Evolutionary conservation across 2,888 invertebrate genomes (phyloP).

Genomic region (Achlya flavicornis): DNA sequence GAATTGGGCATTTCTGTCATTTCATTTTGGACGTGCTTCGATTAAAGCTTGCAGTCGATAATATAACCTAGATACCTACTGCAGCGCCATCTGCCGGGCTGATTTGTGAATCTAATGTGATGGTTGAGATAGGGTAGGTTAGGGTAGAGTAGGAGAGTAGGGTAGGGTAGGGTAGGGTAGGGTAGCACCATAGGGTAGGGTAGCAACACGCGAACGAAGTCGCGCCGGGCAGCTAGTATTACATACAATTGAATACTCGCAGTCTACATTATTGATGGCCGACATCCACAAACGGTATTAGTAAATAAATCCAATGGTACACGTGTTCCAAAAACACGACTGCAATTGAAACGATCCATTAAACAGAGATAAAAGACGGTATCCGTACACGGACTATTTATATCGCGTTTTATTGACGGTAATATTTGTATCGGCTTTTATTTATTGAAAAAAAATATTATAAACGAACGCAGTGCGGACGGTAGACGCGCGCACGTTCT

Average conservation of each 20-base stretch:
- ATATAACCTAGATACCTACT: too few species aligned
- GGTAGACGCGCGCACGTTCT: constrained; percentile 68
- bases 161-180: too few species aligned
- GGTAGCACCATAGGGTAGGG: too few species aligned
- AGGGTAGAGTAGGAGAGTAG: too few species aligned
- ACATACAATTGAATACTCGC: constrained; percentile 1
- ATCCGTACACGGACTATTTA: constrained; percentile 47
- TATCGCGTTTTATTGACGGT: constrained; percentile 68
- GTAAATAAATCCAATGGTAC: constrained; percentile 37
- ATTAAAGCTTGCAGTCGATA: too few species aligned
- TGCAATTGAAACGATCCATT: constrained; percentile 50
- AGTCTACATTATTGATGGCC: constrained; percentile 22
- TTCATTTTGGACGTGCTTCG: too few species aligned
- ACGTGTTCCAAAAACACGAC: constrained; percentile 30
- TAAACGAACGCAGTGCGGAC: constrained; percentile 60
- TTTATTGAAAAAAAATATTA: constrained; percentile 56
- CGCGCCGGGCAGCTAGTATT: too few species aligned
- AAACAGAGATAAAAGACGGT: constrained; percentile 61
- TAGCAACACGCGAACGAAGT: too few species aligned
- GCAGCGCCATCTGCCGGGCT: too few species aligned
- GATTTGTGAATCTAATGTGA: too few species aligned
- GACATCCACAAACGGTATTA: constrained; percentile 28
- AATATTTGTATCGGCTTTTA: constrained; percentile 73
- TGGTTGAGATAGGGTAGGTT: too few species aligned
- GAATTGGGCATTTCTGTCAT: too few species aligned